Evolutionary conservation across 2,888 invertebrate genomes (phyloP).

Genomic region (Empis livida): DNA sequence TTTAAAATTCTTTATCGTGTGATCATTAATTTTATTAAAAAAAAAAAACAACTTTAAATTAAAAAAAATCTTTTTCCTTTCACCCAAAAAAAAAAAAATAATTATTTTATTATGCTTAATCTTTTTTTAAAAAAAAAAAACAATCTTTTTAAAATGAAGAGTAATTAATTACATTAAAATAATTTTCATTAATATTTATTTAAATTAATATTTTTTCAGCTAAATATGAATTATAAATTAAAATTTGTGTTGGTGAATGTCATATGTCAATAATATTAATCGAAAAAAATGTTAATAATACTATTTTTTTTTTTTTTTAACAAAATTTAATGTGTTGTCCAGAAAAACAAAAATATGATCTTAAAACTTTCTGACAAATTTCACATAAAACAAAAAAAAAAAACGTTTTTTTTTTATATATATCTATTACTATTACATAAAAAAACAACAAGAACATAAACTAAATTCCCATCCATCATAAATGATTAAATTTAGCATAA

Average conservation of each 20-base stretch:
- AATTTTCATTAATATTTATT: background rate
- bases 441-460: constrained; percentile 3
- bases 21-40: background rate
- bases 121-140: background rate
- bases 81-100: background rate
- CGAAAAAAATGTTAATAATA: constrained; percentile 8
- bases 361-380: constrained; percentile 3
- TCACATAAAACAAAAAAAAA: constrained; percentile 2
- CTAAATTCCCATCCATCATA: background rate
- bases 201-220: no score
- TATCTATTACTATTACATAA: background rate
- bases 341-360: background rate
- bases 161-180: background rate
- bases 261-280: constrained; percentile 16
- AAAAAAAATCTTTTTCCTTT: constrained; percentile 2
- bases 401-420: no score
- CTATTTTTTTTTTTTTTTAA: no score
- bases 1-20: background rate
- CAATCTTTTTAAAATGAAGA: no score
- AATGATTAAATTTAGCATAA: background rate
- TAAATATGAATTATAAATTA: no score
- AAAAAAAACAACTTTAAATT: background rate
- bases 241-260: constrained; percentile 18
- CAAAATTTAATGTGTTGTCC: background rate
- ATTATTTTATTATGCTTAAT: background rate